A percentile compares a stretch with the other conserved stretches of the same genome.
phyloP scores from a whole-genome alignment of 1,140 invertebrate species.

The Eubasilissa regina region DNA sequence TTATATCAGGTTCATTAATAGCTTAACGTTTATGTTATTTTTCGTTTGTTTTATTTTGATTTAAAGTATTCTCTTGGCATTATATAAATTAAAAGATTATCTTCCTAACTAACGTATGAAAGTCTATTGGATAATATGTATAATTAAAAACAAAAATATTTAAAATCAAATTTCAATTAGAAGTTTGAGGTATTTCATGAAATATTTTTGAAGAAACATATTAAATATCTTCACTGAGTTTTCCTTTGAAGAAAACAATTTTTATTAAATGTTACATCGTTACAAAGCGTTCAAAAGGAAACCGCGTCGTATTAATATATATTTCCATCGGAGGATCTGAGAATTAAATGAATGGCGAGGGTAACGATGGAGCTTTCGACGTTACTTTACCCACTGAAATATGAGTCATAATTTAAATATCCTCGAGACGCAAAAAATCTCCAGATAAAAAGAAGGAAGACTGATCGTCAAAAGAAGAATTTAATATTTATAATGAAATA shows the following conservation, averaged over 20 bases:
- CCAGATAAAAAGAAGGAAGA: constrained; percentile 12
- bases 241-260: constrained; percentile 12
- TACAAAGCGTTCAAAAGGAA: constrained; percentile 36
- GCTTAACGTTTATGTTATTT: too few relatives aligned
- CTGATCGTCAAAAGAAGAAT: constrained; percentile 1
- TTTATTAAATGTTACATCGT: constrained; percentile 31
- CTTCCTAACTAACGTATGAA: too few relatives aligned
- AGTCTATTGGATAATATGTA: too few relatives aligned
- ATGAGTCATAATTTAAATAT: constrained; percentile 29
- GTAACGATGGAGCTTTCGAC: constrained; percentile 13
- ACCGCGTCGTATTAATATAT: constrained; percentile 28
- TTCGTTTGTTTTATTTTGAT: too few relatives aligned
- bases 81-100: too few relatives aligned
- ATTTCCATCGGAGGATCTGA: constrained; percentile 19
- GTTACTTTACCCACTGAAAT: constrained; percentile 9
- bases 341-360: constrained; percentile 28
- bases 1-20: too few relatives aligned
- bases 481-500: constrained; percentile 52
- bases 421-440: not conserved
- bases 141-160: too few relatives aligned
- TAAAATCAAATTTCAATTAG: too few relatives aligned
- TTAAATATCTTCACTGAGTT: constrained; percentile 16
- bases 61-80: too few relatives aligned
- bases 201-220: not conserved
- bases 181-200: too few relatives aligned